phyloP scores from a whole-genome alignment of 2,113 vertebrate species.

The Triplophysa rosa region DNA sequence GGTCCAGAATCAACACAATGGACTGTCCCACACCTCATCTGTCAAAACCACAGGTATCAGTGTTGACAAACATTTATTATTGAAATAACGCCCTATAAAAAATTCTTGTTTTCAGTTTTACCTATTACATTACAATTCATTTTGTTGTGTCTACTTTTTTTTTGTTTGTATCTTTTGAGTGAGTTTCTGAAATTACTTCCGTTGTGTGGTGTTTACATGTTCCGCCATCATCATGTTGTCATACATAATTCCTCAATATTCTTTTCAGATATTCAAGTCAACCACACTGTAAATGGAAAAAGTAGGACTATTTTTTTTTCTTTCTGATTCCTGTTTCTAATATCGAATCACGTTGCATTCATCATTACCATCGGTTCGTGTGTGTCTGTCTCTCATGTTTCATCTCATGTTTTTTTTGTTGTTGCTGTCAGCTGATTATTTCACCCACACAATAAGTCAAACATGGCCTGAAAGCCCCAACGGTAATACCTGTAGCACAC shows the following conservation, averaged over 20 bases:
- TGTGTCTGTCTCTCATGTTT: constrained; percentile 44
- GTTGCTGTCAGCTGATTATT: constrained; percentile 64
- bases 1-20: constrained; percentile 78
- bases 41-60: constrained; percentile 78
- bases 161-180: background rate
- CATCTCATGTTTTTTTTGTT: constrained; percentile 49
- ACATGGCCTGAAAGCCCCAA: constrained; percentile 66
- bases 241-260: constrained; percentile 45
- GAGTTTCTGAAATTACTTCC: background rate
- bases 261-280: constrained; percentile 66
- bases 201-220: background rate
- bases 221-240: background rate
- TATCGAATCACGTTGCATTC: background rate
- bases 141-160: background rate
- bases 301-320: constrained; percentile 47
- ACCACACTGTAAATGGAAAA: constrained; percentile 68
- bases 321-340: background rate
- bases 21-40: constrained; percentile 73
- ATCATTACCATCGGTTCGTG: constrained; percentile 16
- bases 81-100: too few species aligned
- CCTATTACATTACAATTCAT: too few species aligned
- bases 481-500: constrained; percentile 37
- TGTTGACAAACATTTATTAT: too few species aligned
- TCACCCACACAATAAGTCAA: constrained; percentile 50
- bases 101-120: background rate